Evolutionary conservation across 1,140 invertebrate genomes (phyloP).

Genomic region (Zaprionus inermis): DNA sequence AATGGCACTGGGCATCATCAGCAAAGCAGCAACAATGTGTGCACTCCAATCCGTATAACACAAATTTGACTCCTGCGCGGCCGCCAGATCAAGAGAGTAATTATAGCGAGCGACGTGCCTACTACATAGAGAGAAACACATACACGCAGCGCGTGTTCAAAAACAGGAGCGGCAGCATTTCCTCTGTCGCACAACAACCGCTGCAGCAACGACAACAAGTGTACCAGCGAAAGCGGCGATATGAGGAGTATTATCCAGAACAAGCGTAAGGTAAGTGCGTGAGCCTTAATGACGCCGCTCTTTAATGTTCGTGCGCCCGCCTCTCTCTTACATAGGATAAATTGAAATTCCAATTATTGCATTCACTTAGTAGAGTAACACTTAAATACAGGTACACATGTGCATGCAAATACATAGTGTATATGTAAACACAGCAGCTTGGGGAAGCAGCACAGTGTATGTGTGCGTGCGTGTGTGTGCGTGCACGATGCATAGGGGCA

Average conservation of each 20-base stretch:
- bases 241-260: background rate
- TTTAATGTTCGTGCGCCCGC: background rate
- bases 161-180: background rate
- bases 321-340: background rate
- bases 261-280: background rate
- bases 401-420: background rate
- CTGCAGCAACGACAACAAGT: background rate
- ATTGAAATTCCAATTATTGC: background rate
- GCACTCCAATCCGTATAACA: background rate
- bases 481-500: slow-evolving; percentile 13
- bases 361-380: background rate
- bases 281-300: background rate
- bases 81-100: background rate
- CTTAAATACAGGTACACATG: background rate
- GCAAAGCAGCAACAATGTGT: background rate
- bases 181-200: background rate
- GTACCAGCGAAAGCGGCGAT: background rate
- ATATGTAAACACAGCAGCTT: background rate
- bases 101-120: background rate
- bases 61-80: background rate
- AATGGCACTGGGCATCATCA: background rate
- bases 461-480: slow-evolving; percentile 1
- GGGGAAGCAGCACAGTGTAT: background rate
- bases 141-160: background rate
- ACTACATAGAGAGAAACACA: slow-evolving; percentile 2